phyloP scores from a whole-genome alignment of 2,113 vertebrate species.

The Strix aluco region DNA sequence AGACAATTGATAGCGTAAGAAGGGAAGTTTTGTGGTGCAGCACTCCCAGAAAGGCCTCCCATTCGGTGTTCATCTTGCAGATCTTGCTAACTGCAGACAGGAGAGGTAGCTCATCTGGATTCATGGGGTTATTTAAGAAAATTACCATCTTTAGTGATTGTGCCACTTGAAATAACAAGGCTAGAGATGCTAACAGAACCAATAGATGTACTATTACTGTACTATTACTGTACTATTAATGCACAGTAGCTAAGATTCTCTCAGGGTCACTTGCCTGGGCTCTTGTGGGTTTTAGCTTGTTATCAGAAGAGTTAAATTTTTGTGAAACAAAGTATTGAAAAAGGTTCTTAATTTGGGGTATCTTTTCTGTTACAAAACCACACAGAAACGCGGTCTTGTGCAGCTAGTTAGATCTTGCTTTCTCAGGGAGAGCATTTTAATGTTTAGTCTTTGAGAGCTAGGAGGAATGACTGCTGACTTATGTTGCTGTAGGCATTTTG shows the following conservation, averaged over 20 bases:
- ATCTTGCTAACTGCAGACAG: background rate
- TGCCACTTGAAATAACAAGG: background rate
- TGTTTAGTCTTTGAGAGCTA: background rate
- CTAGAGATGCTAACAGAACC: background rate
- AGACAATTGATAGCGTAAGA: fast-evolving
- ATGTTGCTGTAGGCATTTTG: background rate
- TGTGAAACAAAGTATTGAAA: background rate
- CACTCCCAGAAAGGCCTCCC: background rate
- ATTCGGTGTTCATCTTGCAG: background rate
- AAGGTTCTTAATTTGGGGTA: background rate
- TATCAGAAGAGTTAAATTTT: background rate
- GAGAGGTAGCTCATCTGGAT: background rate
- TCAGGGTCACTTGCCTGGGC: background rate
- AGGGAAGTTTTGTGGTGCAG: background rate
- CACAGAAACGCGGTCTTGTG: background rate
- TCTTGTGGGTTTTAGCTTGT: background rate
- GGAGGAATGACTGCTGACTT: background rate
- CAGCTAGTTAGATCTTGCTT: background rate
- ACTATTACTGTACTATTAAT: background rate
- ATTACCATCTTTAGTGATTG: background rate
- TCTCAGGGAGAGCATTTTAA: background rate
- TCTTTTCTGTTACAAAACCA: background rate
- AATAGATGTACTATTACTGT: too few species aligned
- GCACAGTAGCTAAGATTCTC: background rate
- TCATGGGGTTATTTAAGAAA: background rate